Percentiles rank a stretch among this genome's conserved stretches.
Conservation (phyloP, 2,797 vertebrate species). For the Sparidentex hasta region DNA sequence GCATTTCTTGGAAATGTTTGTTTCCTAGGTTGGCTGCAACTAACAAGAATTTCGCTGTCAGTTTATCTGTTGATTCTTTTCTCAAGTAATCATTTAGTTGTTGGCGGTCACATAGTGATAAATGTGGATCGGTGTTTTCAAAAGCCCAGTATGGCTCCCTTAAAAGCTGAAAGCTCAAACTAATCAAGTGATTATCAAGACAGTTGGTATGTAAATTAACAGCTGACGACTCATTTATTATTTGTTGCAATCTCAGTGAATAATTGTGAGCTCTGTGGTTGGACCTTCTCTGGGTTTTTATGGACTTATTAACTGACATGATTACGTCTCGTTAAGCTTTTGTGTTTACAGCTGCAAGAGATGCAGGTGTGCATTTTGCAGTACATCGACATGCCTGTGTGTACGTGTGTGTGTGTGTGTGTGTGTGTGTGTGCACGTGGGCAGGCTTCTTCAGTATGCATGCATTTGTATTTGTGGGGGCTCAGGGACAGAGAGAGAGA, state of each 20-base stretch:
- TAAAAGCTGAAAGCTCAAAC: no score
- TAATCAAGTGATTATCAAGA: no score
- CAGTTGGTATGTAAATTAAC: no score
- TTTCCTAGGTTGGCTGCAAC: not conserved
- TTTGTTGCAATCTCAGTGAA: slow-evolving; percentile 13
- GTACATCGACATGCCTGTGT: slow-evolving; percentile 1
- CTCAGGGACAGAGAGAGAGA: slow-evolving; percentile 33
- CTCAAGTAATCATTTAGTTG: no score
- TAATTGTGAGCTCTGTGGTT: slow-evolving; percentile 16
- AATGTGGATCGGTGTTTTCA: no score
- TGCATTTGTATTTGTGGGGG: slow-evolving; percentile 58
- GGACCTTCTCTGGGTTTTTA: slow-evolving; percentile 15
- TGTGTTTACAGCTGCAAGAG: slow-evolving; percentile 4
- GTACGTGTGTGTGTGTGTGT: not conserved
- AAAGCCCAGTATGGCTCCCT: no score
- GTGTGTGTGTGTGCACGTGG: slow-evolving; percentile 24
- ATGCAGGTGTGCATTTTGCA: slow-evolving; percentile 18
- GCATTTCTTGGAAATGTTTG: not conserved
- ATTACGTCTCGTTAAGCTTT: not conserved
- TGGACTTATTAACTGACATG: not conserved
- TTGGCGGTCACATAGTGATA: no score
- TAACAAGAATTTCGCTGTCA: no score
- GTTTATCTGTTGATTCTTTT: no score
- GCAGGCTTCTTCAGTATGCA: slow-evolving; percentile 33
- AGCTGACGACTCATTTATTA: not conserved